These are phyloP conservation scores for Tor tambroides DNA, from an alignment of 2,113 vertebrate genomes.

Conservation along the genomic window DNA sequence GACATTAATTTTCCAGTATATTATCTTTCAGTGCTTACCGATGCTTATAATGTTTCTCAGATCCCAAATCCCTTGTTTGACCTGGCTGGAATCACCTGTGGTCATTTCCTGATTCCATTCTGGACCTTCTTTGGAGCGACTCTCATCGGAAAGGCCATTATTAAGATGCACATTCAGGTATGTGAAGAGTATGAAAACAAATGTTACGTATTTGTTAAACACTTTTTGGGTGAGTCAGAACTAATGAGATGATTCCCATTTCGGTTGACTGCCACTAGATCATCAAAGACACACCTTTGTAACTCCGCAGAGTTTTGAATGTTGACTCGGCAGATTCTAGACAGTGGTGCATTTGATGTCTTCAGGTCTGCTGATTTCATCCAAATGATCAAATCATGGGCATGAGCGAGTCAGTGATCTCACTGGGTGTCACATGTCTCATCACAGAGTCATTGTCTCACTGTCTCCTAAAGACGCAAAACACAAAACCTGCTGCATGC, in stretches of 20 bases:
- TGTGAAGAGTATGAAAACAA: neutral
- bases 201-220: neutral
- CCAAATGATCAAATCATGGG: slow-evolving; percentile 55
- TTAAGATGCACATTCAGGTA: slow-evolving; percentile 99
- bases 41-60: slow-evolving; percentile 65
- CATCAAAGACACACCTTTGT: slow-evolving; percentile 54
- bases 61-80: slow-evolving; percentile 99
- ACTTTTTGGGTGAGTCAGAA: neutral
- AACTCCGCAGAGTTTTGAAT: slow-evolving; percentile 60
- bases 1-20: neutral
- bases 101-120: slow-evolving; percentile 97
- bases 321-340: slow-evolving; percentile 68
- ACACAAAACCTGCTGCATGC: neutral
- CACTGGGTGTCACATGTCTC: slow-evolving; percentile 57
- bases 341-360: slow-evolving; percentile 43
- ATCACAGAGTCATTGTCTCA: slow-evolving; percentile 11
- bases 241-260: neutral
- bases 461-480: slow-evolving; percentile 41
- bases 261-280: neutral
- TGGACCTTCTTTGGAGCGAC: slow-evolving; percentile 99
- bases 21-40: neutral
- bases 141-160: slow-evolving; percentile 94
- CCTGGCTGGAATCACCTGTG: slow-evolving; percentile 97
- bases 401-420: slow-evolving; percentile 68
- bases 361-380: slow-evolving; percentile 56